phyloP scores from a whole-genome alignment of 2,888 invertebrate genomes.

The Hyppa rectilinea region DNA sequence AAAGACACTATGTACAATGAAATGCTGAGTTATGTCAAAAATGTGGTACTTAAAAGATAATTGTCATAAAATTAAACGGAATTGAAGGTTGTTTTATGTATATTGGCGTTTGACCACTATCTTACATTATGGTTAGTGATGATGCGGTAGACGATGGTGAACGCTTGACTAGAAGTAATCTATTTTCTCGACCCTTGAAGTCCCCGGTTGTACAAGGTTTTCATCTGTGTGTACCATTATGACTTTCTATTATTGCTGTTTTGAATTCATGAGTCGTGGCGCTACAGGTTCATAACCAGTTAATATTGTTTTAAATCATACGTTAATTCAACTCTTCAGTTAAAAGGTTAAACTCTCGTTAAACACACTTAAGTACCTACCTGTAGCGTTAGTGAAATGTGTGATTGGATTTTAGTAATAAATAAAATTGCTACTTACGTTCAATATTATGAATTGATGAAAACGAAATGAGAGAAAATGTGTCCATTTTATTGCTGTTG shows the following conservation, averaged over 20 bases:
- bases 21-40: neutral
- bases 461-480: neutral
- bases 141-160: neutral
- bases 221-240: constrained; percentile 46
- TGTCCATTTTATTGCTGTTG: neutral
- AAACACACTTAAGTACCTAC: neutral
- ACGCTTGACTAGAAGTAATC: neutral
- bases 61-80: neutral
- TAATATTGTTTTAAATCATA: constrained; percentile 51
- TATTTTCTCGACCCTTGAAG: neutral
- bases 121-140: too few species aligned
- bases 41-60: neutral
- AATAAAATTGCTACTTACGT: neutral
- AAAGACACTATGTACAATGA: too few species aligned
- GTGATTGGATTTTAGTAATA: constrained; percentile 1
- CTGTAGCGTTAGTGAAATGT: constrained; percentile 5
- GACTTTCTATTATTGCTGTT: constrained; percentile 64
- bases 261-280: constrained; percentile 62
- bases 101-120: neutral
- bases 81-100: neutral
- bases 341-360: constrained; percentile 7
- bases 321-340: constrained; percentile 33
- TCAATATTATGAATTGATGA: neutral
- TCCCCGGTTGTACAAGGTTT: neutral
- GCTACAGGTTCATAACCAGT: constrained; percentile 58